A percentile compares a stretch with the other conserved stretches of the same genome.
phyloP scores from a whole-genome alignment of 2,888 invertebrate genomes.

The Cyclophora albipunctata region DNA sequence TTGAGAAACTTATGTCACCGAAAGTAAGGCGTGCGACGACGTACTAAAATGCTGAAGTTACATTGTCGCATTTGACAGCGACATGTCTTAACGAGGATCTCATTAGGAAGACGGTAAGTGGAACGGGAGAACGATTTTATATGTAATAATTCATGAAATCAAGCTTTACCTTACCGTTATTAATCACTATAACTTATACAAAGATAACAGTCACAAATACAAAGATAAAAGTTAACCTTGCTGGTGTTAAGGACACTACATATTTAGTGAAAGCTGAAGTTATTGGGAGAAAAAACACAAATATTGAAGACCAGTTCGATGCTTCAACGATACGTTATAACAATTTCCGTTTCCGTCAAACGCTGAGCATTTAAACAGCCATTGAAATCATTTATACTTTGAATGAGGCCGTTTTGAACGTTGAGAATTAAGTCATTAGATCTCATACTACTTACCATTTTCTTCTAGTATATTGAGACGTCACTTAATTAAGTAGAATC shows the following conservation, averaged over 20 bases:
- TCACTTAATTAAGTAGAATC: no score
- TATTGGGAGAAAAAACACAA: conserved; percentile 10
- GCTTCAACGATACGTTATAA: conserved; percentile 13
- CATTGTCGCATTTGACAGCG: conserved; percentile 19
- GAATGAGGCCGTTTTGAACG: no score
- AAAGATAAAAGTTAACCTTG: conserved; percentile 26
- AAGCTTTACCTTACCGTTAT: neutral
- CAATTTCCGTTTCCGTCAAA: conserved; percentile 21
- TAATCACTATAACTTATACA: neutral
- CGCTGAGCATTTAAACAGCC: neutral
- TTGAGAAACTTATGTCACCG: conserved; percentile 52
- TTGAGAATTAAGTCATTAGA: no score
- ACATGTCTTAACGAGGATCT: conserved; percentile 11
- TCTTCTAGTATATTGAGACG: no score
- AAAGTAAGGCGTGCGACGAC: conserved; percentile 20
- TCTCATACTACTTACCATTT: no score
- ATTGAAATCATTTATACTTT: neutral
- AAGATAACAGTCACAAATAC: conserved; percentile 3
- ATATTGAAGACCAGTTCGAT: conserved; percentile 11
- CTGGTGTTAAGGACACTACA: conserved; percentile 32
- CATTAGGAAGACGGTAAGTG: neutral
- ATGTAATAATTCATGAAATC: neutral
- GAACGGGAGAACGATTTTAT: neutral
- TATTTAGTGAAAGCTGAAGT: conserved; percentile 31
- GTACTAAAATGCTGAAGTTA: conserved; percentile 32